Evolutionary conservation across 2,888 invertebrate species (phyloP).

Genomic region (Zygothrica quintamaculata): DNA sequence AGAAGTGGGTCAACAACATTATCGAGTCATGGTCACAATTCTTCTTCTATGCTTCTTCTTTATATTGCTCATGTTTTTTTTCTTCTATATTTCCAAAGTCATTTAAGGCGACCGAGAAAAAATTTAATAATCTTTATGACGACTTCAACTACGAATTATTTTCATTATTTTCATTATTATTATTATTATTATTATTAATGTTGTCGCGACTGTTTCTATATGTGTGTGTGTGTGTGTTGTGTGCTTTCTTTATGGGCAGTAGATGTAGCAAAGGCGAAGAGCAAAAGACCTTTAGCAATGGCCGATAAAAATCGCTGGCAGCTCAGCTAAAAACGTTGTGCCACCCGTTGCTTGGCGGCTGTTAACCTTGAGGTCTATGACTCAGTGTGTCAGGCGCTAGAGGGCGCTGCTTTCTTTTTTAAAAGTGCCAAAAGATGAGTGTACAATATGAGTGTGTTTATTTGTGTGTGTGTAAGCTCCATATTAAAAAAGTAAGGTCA

Average conservation of each 20-base stretch:
- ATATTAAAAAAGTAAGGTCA: conserved; percentile 67
- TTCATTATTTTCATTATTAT: conserved; percentile 72
- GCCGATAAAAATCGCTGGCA: conserved; percentile 68
- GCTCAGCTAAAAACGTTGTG: conserved; percentile 27
- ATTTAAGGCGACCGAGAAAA: conserved; percentile 47
- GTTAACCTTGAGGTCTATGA: conserved; percentile 79
- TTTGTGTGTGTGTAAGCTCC: conserved; percentile 49
- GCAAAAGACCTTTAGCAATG: conserved; percentile 44
- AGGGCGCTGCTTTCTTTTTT: conserved; percentile 66
- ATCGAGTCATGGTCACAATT: conserved; percentile 47
- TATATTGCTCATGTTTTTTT: background rate
- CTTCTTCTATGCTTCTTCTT: conserved; percentile 11
- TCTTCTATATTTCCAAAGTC: conserved; percentile 21
- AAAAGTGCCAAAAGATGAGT: conserved; percentile 50
- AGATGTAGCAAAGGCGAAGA: conserved; percentile 18
- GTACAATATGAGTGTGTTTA: background rate
- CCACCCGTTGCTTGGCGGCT: conserved; percentile 58
- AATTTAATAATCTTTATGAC: conserved; percentile 71
- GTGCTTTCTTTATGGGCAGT: conserved; percentile 19
- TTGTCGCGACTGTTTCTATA: conserved; percentile 8
- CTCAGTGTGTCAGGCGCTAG: conserved; percentile 54
- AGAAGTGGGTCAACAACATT: conserved; percentile 63
- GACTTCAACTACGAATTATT: conserved; percentile 72
- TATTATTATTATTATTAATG: conserved; percentile 33
- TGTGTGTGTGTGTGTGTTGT: conserved; percentile 22